Evolutionary conservation across 2,888 invertebrate species (phyloP).

Genomic region (Lydus trimaculatus): DNA sequence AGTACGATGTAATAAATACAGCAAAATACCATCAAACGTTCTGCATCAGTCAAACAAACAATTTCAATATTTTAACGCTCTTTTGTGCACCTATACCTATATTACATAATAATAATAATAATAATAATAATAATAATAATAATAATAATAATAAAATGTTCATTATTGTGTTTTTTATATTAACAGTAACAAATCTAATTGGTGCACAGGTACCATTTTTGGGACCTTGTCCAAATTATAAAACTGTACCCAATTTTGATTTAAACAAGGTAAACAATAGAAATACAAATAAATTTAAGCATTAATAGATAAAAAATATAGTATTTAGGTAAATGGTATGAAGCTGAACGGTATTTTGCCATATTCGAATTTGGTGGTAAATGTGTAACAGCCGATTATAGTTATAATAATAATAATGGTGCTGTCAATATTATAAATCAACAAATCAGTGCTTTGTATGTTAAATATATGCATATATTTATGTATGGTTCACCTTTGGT

Average conservation of each 20-base stretch:
- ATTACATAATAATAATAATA: too few species aligned
- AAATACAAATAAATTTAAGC: too few species aligned
- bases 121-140: too few species aligned
- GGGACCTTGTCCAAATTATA: constrained; percentile 70
- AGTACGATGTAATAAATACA: constrained; percentile 8
- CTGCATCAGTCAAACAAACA: constrained; percentile 1
- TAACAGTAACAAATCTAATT: constrained; percentile 16
- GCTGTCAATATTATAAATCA: constrained; percentile 58
- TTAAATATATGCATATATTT: background rate
- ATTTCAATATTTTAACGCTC: background rate
- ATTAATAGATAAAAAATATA: too few species aligned
- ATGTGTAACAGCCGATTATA: constrained; percentile 76
- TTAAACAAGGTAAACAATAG: constrained; percentile 62
- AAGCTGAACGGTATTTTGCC: constrained; percentile 77
- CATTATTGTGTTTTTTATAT: constrained; percentile 1
- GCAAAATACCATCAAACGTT: constrained; percentile 21
- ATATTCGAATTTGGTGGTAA: constrained; percentile 77
- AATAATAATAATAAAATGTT: constrained; percentile 11
- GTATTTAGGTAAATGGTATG: constrained; percentile 77
- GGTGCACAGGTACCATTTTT: constrained; percentile 69
- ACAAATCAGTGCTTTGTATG: constrained; percentile 61
- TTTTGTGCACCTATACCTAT: too few species aligned
- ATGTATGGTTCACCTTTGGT: too few species aligned
- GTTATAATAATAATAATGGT: constrained; percentile 59
- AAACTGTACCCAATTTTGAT: constrained; percentile 68